Conservation (phyloP, 2,797 vertebrate genomes). For the Pelochelys cantorii region DNA sequence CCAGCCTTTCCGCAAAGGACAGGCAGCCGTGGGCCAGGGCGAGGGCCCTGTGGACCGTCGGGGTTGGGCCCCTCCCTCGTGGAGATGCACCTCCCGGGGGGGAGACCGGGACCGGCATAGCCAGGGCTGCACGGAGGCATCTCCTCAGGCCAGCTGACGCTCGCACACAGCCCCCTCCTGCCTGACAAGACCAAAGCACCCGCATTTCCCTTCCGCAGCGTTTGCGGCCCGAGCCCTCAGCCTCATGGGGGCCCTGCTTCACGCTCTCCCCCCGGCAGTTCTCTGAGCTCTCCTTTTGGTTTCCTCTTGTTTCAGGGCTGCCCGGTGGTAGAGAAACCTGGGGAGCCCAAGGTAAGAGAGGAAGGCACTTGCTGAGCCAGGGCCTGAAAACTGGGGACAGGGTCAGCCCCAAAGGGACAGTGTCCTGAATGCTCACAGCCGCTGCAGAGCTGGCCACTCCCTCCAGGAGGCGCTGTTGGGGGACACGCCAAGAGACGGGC, state of each 20-base stretch:
- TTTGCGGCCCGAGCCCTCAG: background rate
- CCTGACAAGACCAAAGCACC: background rate
- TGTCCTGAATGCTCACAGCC: background rate
- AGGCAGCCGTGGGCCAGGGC: background rate
- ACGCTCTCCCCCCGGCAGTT: background rate
- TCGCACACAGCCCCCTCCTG: background rate
- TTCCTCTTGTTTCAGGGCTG: constrained; percentile 85
- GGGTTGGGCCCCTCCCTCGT: background rate
- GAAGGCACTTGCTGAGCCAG: background rate
- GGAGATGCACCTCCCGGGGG: background rate
- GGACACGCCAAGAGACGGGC: background rate
- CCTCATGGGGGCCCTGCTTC: background rate
- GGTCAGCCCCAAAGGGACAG: background rate
- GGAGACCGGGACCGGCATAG: background rate
- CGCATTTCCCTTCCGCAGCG: background rate
- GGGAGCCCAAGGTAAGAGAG: constrained; percentile 87
- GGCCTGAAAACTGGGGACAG: background rate
- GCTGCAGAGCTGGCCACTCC: background rate
- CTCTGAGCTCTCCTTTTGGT: constrained; percentile 27
- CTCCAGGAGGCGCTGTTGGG: background rate
- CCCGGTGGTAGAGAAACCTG: constrained; percentile 88
- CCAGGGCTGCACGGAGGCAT: background rate
- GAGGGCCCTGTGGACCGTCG: background rate
- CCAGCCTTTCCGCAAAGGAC: background rate
- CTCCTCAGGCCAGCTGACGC: background rate